These are phyloP conservation scores for Neostethus bicornis DNA, from an alignment of 2,797 vertebrate species.

Conservation along the genomic window DNA sequence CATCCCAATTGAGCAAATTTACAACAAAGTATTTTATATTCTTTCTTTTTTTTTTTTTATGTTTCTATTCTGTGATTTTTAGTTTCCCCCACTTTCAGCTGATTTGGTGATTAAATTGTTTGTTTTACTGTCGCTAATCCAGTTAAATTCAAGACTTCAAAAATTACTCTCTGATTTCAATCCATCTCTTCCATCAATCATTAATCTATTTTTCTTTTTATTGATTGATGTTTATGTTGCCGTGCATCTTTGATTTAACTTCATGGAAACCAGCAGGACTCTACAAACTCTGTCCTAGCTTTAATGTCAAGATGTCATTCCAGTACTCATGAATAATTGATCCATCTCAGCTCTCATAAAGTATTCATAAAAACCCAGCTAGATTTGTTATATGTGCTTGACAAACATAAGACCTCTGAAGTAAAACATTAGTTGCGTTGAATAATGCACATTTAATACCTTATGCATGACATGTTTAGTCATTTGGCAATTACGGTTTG, in stretches of 20 bases:
- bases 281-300: slow-evolving; percentile 6
- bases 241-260: slow-evolving; percentile 3
- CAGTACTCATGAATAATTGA: slow-evolving; percentile 63
- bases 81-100: too few species aligned
- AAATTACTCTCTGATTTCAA: background rate
- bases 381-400: slow-evolving; percentile 46
- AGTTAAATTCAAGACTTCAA: background rate
- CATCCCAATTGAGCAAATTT: too few species aligned
- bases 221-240: background rate
- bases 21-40: too few species aligned
- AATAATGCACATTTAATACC: slow-evolving; percentile 60
- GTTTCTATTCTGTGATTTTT: too few species aligned
- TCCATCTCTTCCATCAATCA: too few species aligned
- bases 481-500: slow-evolving; percentile 55
- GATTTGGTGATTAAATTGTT: too few species aligned
- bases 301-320: slow-evolving; percentile 50
- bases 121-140: background rate
- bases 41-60: too few species aligned
- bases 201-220: background rate
- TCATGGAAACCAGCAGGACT: slow-evolving; percentile 7
- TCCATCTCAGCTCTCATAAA: slow-evolving; percentile 48
- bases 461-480: slow-evolving; percentile 58
- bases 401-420: slow-evolving; percentile 48
- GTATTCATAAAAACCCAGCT: slow-evolving; percentile 54
- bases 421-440: slow-evolving; percentile 51